Percentiles rank a stretch among this genome's conserved stretches.
Conservation (phyloP, 2,797 vertebrate species). For the Heteromormyrus szaboi region DNA sequence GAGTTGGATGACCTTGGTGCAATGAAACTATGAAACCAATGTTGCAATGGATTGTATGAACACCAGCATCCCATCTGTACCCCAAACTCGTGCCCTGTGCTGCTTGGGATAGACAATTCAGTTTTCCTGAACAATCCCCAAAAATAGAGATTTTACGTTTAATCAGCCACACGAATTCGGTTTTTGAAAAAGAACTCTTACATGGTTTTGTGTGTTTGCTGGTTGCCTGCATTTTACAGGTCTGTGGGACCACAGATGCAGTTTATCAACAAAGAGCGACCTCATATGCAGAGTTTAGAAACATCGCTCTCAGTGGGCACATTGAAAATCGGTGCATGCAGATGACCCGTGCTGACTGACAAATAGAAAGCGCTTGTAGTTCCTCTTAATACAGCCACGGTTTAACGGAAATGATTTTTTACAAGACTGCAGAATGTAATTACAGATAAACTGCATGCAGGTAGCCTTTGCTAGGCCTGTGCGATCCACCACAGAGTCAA, state of each 20-base stretch:
- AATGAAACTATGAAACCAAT: neutral
- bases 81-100: neutral
- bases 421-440: conserved; percentile 21
- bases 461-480: neutral
- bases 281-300: neutral
- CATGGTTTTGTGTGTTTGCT: neutral
- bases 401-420: conserved; percentile 17
- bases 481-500: neutral
- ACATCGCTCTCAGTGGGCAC: neutral
- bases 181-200: neutral
- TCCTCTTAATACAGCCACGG: neutral
- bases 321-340: neutral
- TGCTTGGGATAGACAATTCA: neutral
- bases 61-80: neutral
- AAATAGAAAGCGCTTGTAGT: conserved; percentile 12
- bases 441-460: conserved; percentile 12
- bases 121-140: neutral
- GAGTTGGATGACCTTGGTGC: neutral
- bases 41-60: neutral
- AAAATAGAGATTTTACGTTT: neutral
- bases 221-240: neutral
- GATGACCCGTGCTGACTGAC: neutral
- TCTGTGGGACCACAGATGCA: neutral
- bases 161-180: neutral
- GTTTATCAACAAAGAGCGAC: neutral